phyloP scores from a whole-genome alignment of 2,888 invertebrate species.

The Dasysyrphus tricinctus region DNA sequence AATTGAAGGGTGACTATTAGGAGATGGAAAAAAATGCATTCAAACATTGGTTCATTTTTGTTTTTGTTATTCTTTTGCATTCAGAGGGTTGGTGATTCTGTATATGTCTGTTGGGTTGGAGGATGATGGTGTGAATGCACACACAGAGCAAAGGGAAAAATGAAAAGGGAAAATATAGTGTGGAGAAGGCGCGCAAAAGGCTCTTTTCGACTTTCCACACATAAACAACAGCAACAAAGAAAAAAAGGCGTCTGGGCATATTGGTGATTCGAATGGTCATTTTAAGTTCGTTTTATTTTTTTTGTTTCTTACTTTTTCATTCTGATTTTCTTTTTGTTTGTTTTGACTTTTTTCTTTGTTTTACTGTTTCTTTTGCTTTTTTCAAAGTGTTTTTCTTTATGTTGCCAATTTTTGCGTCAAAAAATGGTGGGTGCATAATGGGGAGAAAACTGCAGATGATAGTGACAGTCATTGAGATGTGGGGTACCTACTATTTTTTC shows the following conservation, averaged over 20 bases:
- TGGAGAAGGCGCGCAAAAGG: constrained; percentile 57
- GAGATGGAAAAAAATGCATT: constrained; percentile 66
- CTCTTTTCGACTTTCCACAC: constrained; percentile 46
- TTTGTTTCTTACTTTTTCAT: neutral
- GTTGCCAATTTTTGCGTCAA: constrained; percentile 36
- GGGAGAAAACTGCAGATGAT: constrained; percentile 49
- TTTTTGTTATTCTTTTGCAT: constrained; percentile 4
- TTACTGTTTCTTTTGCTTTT: constrained; percentile 26
- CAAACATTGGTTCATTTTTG: constrained; percentile 14
- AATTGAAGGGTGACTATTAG: constrained; percentile 61
- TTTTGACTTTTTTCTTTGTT: constrained; percentile 21
- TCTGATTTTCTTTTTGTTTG: constrained; percentile 12
- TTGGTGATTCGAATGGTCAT: constrained; percentile 66
- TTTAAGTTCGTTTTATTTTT: constrained; percentile 20
- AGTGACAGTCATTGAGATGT: constrained; percentile 71
- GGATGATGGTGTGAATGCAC: constrained; percentile 60
- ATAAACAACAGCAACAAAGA: constrained; percentile 30
- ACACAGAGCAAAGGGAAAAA: constrained; percentile 28
- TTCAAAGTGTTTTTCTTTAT: constrained; percentile 41
- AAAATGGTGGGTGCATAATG: constrained; percentile 59
- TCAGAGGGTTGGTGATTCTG: constrained; percentile 50
- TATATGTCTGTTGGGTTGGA: neutral
- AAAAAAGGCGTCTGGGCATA: constrained; percentile 54
- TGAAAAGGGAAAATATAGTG: constrained; percentile 25
- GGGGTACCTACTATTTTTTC: constrained; percentile 49